Evolutionary conservation across 2,888 invertebrate species (phyloP).

Genomic region (Thumatha senex): DNA sequence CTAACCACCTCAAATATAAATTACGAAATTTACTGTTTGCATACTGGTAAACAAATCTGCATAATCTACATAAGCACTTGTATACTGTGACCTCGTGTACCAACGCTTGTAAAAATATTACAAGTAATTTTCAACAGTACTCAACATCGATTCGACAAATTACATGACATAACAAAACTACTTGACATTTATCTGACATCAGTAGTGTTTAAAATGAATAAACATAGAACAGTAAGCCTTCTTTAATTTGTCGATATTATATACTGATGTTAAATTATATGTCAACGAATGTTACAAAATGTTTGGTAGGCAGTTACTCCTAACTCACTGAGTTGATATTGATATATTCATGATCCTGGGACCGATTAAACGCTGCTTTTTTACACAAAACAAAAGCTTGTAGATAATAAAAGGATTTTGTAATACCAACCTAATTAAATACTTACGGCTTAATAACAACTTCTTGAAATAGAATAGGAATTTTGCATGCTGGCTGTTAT

Average conservation of each 20-base stretch:
- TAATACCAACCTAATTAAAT: too few relatives aligned
- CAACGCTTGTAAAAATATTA: not conserved
- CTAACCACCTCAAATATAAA: slow-evolving; percentile 2
- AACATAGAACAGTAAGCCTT: not conserved
- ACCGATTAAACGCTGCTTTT: too few relatives aligned
- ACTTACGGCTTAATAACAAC: too few relatives aligned
- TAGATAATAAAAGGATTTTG: too few relatives aligned
- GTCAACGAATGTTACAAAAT: too few relatives aligned
- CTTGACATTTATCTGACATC: slow-evolving; percentile 3
- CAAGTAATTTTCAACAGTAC: not conserved
- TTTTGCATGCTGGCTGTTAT: too few relatives aligned
- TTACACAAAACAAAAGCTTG: too few relatives aligned
- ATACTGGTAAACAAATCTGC: slow-evolving; percentile 3
- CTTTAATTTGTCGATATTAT: not conserved
- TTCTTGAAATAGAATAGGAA: too few relatives aligned
- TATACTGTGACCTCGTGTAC: not conserved
- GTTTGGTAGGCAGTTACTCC: too few relatives aligned
- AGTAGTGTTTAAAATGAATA: not conserved
- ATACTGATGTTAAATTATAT: too few relatives aligned
- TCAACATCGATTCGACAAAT: not conserved
- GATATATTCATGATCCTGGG: too few relatives aligned
- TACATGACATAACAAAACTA: slow-evolving; percentile 5
- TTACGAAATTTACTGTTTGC: slow-evolving; percentile 1
- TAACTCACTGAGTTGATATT: too few relatives aligned
- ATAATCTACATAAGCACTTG: not conserved